phyloP scores from a whole-genome alignment of 2,113 vertebrate species.

The Pelvicachromis taeniatus region DNA sequence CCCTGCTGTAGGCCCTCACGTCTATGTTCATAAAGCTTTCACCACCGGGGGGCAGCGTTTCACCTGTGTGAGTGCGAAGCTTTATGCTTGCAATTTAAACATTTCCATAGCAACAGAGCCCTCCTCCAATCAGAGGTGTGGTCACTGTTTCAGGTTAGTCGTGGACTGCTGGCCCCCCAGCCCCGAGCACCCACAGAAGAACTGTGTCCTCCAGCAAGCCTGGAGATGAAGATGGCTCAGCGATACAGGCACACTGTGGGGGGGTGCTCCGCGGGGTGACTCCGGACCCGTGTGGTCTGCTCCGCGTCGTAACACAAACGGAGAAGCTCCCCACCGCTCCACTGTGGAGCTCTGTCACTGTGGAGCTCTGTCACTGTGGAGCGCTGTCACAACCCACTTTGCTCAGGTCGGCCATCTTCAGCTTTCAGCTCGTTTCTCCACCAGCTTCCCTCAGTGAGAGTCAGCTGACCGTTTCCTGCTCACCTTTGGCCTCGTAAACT shows the following conservation, averaged over 20 bases:
- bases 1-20: no score
- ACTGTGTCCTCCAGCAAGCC: background rate
- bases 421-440: background rate
- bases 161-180: background rate
- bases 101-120: background rate
- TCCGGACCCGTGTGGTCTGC: background rate
- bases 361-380: background rate
- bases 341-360: background rate
- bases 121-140: background rate
- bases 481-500: background rate
- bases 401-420: background rate
- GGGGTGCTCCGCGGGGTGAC: background rate
- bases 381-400: background rate
- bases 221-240: background rate
- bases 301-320: background rate
- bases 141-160: background rate
- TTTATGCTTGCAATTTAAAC: background rate
- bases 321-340: background rate
- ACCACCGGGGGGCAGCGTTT: background rate
- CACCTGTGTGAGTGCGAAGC: background rate
- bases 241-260: background rate
- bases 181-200: background rate
- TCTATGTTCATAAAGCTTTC: no score
- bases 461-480: background rate
- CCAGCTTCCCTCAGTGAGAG: background rate